Conservation (phyloP, 2,888 invertebrate genomes). For the Chalcis sispes region DNA sequence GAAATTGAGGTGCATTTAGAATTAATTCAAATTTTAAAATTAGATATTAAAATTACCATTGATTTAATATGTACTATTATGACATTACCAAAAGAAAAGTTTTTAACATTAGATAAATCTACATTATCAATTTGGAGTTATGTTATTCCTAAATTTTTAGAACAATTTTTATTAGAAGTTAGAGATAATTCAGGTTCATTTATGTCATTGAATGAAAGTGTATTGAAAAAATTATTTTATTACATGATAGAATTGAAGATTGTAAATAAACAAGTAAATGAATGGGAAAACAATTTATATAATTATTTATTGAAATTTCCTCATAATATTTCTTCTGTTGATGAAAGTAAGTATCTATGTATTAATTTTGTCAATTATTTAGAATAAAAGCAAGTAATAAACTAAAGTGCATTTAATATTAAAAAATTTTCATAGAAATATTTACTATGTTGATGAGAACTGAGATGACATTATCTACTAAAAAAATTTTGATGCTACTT, state of each 20-base stretch:
- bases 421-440: conserved; percentile 61
- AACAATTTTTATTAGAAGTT: conserved; percentile 71
- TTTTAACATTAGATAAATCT: conserved; percentile 76
- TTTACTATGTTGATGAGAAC: conserved; percentile 62
- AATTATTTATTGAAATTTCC: conserved; percentile 81
- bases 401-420: not conserved
- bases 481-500: conserved; percentile 79
- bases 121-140: conserved; percentile 78
- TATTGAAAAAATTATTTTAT: conserved; percentile 62
- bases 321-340: conserved; percentile 78
- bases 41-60: conserved; percentile 74
- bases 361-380: not conserved
- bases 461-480: conserved; percentile 72
- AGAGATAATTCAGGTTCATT: conserved; percentile 34
- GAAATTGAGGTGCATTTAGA: conserved; percentile 66
- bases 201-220: conserved; percentile 58
- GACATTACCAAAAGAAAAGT: conserved; percentile 70
- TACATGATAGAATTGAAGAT: conserved; percentile 63
- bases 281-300: conserved; percentile 78
- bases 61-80: conserved; percentile 77
- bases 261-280: conserved; percentile 62
- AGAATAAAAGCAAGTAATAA: not conserved
- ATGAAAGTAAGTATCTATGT: conserved; percentile 74
- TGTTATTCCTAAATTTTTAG: conserved; percentile 79
- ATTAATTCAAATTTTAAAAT: conserved; percentile 75